Base-by-base conservation (phyloP, 2,888 invertebrate genomes). In the Mylabris sibirica region DNA sequence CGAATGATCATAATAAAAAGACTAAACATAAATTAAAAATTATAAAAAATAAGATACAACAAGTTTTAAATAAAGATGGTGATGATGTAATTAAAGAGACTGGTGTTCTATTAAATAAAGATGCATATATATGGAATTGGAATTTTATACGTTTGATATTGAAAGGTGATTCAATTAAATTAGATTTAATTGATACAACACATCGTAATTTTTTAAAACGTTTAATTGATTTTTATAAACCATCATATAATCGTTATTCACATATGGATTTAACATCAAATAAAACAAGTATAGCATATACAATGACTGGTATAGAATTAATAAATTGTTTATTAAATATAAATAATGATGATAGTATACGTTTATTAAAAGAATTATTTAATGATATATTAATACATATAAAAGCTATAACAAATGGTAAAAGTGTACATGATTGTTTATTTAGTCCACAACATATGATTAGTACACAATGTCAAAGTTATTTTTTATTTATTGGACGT, bases 401-500 rank as follows among this genome's bases (percentile, higher is more conserved):
- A 65, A 87, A 89, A 72, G 90, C 92, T 12, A 91, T 96, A 61
- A 89, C 90, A 59, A 90, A 92, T 1, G 89, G 90, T 75, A 92
- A 92, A 74, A 91, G 91, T 73, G 94, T 94, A 0, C 94, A 95
- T 81, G 95, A 95, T 81, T 95, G 95, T 75, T 86, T 96, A 22
- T 94, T 96, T 79, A 95, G 95, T 83, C 96, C 96, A 0, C 92
- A 93, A 76, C 93, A 94, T 82, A 92, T 96, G 90, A 89, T 91
- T 76, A 94, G 92, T 79, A 96, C 97, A 0, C 93, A 96, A 87
- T 95, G 96, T 82, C 97, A 97, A 84, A 93, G 94, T 87, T 98
- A 98, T 87, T 98, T 98, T 85, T 88, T 98, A 59, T 94, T 97
- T 82, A 90, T 98, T 72, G 98, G 98, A 0, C 92, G 95, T 76